phyloP scores from a whole-genome alignment of 2,113 vertebrate genomes.

The Gymnobelideus leadbeateri region DNA sequence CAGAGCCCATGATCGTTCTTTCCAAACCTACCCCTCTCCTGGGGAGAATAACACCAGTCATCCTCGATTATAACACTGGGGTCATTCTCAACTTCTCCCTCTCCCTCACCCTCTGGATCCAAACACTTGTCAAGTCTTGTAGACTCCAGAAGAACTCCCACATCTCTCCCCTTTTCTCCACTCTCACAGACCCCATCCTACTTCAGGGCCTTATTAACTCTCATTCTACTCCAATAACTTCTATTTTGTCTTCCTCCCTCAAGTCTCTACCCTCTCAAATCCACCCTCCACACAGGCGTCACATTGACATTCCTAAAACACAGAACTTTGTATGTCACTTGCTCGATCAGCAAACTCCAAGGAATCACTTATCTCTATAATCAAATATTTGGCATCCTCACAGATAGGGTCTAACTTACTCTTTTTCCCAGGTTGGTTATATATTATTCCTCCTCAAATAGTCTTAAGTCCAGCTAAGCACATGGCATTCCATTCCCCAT shows the following conservation, averaged over 20 bases:
- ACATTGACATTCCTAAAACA: neutral
- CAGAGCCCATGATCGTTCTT: neutral
- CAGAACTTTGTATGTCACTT: neutral
- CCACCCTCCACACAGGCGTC: neutral
- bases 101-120: neutral
- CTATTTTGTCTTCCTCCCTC: neutral
- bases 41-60: neutral
- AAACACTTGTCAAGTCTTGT: neutral
- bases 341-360: neutral
- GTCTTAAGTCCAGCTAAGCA: neutral
- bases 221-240: neutral
- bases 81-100: neutral
- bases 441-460: neutral
- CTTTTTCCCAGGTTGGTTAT: neutral
- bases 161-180: neutral
- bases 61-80: neutral
- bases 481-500: neutral
- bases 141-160: neutral
- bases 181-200: neutral
- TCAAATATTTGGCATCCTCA: neutral
- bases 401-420: neutral
- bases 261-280: neutral
- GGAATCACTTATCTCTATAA: neutral
- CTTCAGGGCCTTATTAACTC: neutral
- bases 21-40: neutral